A percentile compares a stretch with the other conserved stretches of the same genome.
Evolutionary conservation across 2,113 vertebrate species (phyloP).

Genomic region (Poeciliopsis retropinna): DNA sequence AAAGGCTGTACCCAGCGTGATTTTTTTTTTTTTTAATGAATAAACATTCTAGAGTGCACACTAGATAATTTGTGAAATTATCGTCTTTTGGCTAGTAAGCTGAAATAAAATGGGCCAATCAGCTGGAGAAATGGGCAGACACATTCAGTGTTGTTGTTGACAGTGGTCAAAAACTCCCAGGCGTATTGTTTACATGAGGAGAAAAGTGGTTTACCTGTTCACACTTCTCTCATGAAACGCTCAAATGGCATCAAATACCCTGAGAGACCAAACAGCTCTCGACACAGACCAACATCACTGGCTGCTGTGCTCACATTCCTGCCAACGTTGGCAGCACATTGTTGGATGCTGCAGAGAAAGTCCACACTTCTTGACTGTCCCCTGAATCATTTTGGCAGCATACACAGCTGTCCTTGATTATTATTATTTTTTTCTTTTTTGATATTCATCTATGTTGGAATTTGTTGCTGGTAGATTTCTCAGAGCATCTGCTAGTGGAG

Average conservation of each 20-base stretch:
- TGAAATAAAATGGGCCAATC: background rate
- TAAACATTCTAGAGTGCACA: conserved; percentile 12
- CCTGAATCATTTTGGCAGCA: conserved; percentile 29
- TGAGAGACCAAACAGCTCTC: conserved; percentile 33
- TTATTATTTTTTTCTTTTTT: background rate
- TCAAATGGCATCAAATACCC: conserved; percentile 16
- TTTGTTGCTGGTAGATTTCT: conserved; percentile 41
- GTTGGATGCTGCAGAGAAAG: conserved; percentile 27
- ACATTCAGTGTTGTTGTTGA: background rate
- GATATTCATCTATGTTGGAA: conserved; percentile 34
- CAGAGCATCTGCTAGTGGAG: conserved; percentile 48
- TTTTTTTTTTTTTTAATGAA: background rate
- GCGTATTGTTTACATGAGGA: background rate
- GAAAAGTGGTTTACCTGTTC: background rate
- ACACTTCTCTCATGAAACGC: conserved; percentile 13
- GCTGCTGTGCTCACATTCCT: conserved; percentile 28
- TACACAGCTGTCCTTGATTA: conserved; percentile 32
- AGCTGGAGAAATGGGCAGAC: background rate
- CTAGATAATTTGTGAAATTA: background rate
- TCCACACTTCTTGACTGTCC: conserved; percentile 21
- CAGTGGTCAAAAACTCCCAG: background rate
- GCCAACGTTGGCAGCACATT: conserved; percentile 39
- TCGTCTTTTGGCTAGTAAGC: background rate
- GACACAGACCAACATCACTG: conserved; percentile 17
- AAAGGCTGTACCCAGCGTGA: background rate